These are phyloP conservation scores for roundworm (Caenorhabditis elegans) DNA, from an alignment of 1,140 invertebrate species.

Conservation along the genomic window WBcel235 BX284606.5:5531001-5531500, in stretches of 20 bases:
- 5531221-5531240: constrained; percentile 47
- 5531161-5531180: constrained; percentile 54
- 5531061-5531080: constrained; percentile 56
- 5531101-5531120: constrained; percentile 56
- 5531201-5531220: constrained; percentile 57
- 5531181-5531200: constrained; percentile 54
- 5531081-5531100: constrained; percentile 60
- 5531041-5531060: constrained; percentile 48
- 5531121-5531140: neutral
- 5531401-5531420: constrained; percentile 24
- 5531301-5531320: too few relatives aligned
- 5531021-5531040: constrained; percentile 37
- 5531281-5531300: neutral
- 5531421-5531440: constrained; percentile 36
- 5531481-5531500: constrained; percentile 15
- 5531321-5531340: too few relatives aligned
- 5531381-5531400: constrained; percentile 29
- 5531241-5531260: constrained; percentile 37
- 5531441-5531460: constrained; percentile 11
- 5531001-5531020: neutral
- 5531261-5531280: neutral
- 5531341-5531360: too few relatives aligned
- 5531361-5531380: constrained; percentile 39
- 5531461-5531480: constrained; percentile 33
- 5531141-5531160: neutral